Conservation (phyloP, 1,140 invertebrate species). For the Metaphire vulgaris region DNA sequence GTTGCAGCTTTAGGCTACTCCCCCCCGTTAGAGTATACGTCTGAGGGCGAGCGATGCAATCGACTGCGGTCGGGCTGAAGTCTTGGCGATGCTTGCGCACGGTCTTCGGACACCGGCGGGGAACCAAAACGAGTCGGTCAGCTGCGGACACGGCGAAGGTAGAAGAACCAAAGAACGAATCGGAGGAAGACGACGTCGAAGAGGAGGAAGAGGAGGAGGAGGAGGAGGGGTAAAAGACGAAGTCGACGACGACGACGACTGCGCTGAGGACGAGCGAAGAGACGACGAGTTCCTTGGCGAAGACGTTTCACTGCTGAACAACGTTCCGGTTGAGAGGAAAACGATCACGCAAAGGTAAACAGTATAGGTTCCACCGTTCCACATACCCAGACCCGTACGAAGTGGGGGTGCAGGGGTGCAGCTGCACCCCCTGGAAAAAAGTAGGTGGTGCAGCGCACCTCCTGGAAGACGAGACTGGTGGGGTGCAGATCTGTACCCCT, state of each 20-base stretch:
- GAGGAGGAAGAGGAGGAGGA: neutral
- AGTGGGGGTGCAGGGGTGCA: too few species aligned
- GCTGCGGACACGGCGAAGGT: too few species aligned
- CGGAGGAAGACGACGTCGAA: neutral
- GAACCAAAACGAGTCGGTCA: too few species aligned
- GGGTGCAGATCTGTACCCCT: too few species aligned
- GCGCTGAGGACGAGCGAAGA: neutral
- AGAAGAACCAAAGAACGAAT: neutral
- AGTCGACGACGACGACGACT: neutral
- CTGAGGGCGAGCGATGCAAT: too few species aligned
- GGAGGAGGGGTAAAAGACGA: neutral
- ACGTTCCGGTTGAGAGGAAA: neutral
- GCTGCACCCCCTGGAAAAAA: too few species aligned
- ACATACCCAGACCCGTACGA: too few species aligned
- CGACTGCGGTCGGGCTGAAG: neutral
- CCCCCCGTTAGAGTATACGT: too few species aligned
- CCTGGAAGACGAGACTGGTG: too few species aligned
- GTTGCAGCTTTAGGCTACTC: too few species aligned
- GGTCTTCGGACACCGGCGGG: neutral
- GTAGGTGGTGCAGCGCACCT: too few species aligned
- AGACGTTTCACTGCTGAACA: neutral
- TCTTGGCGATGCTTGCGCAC: neutral
- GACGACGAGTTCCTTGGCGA: neutral
- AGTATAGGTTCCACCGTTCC: too few species aligned
- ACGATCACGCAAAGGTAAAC: neutral